Percentiles rank a stretch among this genome's conserved stretches.
Conservation (phyloP, 2,888 invertebrate species). For the Syrista parreyssii region DNA sequence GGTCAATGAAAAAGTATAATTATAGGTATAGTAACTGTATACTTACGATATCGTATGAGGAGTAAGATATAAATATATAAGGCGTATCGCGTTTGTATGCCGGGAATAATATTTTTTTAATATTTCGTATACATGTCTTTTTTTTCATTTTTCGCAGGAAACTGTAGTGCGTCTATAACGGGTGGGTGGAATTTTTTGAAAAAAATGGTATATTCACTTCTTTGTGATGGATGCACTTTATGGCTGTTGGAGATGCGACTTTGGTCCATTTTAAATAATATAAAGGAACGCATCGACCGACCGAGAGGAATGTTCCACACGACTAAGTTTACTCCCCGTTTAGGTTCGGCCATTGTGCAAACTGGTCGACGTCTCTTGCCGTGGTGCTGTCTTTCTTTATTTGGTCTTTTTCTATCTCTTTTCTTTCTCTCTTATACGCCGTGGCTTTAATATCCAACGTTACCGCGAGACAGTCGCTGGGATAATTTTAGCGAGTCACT, state of each 20-base stretch:
- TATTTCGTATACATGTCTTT: background rate
- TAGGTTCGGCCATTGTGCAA: background rate
- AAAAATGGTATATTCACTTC: background rate
- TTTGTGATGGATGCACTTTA: background rate
- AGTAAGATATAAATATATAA: background rate
- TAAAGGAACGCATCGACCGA: background rate
- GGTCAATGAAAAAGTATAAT: background rate
- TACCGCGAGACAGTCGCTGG: conserved; percentile 3
- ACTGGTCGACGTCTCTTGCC: background rate
- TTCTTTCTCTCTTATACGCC: background rate
- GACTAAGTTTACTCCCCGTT: background rate
- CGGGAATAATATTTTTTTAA: background rate
- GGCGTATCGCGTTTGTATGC: background rate
- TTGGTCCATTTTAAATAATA: background rate
- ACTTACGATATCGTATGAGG: background rate
- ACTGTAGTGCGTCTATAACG: too few species aligned
- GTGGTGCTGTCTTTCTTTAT: background rate
- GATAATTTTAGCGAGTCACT: conserved; percentile 48
- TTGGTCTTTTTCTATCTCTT: background rate
- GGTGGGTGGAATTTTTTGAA: background rate
- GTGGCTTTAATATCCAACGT: background rate
- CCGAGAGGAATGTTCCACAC: background rate
- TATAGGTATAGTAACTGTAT: background rate
- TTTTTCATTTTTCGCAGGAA: too few species aligned
- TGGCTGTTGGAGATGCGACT: background rate